Evolutionary conservation across 2,888 invertebrate genomes (phyloP).

Genomic region (Perizoma affinitatum): DNA sequence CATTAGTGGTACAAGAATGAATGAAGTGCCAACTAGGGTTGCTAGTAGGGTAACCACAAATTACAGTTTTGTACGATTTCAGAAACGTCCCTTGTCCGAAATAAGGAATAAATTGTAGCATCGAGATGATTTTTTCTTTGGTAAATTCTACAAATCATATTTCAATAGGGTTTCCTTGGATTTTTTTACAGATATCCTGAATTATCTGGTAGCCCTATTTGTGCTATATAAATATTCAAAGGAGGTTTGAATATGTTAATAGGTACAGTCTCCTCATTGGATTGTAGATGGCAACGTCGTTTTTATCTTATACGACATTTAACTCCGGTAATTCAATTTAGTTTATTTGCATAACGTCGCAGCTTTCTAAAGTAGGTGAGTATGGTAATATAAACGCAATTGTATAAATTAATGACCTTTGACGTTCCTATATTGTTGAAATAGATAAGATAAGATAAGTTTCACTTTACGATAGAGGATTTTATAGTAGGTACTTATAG

Average conservation of each 20-base stretch:
- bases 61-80: too few species aligned
- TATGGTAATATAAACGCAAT: conserved; percentile 64
- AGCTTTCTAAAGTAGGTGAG: conserved; percentile 77
- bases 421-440: conserved; percentile 37
- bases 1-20: conserved; percentile 78
- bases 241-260: conserved; percentile 82
- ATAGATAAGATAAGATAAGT: conserved; percentile 40
- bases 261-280: conserved; percentile 76
- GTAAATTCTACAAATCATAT: not conserved
- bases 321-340: conserved; percentile 84
- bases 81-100: too few species aligned
- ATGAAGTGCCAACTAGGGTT: conserved; percentile 51
- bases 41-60: conserved; percentile 13
- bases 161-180: conserved; percentile 22
- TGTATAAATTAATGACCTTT: conserved; percentile 45
- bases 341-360: conserved; percentile 81
- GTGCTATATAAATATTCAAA: conserved; percentile 81
- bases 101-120: too few species aligned
- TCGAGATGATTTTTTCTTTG: too few species aligned
- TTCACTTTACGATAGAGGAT: conserved; percentile 24
- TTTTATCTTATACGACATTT: conserved; percentile 85
- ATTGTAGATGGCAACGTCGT: conserved; percentile 82
- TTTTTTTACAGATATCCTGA: not conserved
- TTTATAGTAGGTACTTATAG: too few species aligned
- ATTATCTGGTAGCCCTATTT: conserved; percentile 22